phyloP scores from a whole-genome alignment of 1,140 invertebrate species.

The Saccostrea cuccullata region DNA sequence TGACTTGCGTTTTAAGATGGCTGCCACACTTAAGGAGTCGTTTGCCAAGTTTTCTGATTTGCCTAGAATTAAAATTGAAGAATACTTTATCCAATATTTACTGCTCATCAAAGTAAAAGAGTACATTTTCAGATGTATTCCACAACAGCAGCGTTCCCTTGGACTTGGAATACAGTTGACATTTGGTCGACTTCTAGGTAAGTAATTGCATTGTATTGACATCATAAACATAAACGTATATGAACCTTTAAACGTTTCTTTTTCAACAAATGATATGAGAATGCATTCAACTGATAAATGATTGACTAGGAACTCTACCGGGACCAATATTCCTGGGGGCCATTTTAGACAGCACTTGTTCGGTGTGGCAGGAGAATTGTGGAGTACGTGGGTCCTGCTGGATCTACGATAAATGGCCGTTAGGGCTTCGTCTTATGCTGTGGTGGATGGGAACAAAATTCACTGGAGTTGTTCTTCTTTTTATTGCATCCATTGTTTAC shows the following conservation, averaged over 20 bases:
- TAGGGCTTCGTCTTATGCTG: constrained; percentile 35
- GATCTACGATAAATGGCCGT: constrained; percentile 58
- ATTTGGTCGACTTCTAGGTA: constrained; percentile 49
- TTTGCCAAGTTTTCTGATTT: too few species aligned
- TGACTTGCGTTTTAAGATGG: too few species aligned
- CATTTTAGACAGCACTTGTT: constrained; percentile 73
- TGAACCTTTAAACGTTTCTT: too few species aligned
- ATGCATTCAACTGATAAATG: not conserved
- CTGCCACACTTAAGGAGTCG: too few species aligned
- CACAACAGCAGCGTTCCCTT: constrained; percentile 52
- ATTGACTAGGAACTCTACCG: constrained; percentile 72
- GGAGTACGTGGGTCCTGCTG: constrained; percentile 58
- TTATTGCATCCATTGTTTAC: constrained; percentile 42
- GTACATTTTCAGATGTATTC: constrained; percentile 46
- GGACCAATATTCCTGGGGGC: constrained; percentile 74
- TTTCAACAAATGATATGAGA: too few species aligned
- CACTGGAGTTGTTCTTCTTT: constrained; percentile 25
- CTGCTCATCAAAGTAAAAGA: too few species aligned
- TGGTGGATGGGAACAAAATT: constrained; percentile 42
- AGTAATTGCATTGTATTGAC: not conserved
- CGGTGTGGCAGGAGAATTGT: constrained; percentile 67
- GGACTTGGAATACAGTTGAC: constrained; percentile 51
- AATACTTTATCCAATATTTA: too few species aligned
- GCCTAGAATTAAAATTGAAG: too few species aligned
- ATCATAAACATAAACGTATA: too few species aligned